phyloP scores from a whole-genome alignment of 2,888 invertebrate genomes.

The Sarcophaga rosellei region DNA sequence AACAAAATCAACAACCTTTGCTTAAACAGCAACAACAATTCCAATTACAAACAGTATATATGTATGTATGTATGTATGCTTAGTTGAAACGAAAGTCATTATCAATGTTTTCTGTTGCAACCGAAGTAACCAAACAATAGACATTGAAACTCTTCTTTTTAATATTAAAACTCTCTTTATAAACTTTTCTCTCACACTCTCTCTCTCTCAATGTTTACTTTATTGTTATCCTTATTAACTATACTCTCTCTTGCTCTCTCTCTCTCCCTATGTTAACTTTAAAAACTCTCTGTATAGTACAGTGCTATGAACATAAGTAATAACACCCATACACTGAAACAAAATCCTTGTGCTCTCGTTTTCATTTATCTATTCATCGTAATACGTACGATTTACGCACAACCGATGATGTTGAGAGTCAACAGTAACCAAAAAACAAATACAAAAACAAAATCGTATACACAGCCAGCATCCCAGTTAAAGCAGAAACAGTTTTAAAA shows the following conservation, averaged over 20 bases:
- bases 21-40: background rate
- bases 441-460: background rate
- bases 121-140: background rate
- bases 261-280: background rate
- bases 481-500: background rate
- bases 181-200: no score
- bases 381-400: background rate
- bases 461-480: background rate
- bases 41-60: background rate
- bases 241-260: background rate
- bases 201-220: background rate
- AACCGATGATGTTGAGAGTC: background rate
- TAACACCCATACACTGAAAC: background rate
- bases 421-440: background rate
- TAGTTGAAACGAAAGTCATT: conserved; percentile 48
- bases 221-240: background rate
- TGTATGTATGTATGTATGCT: background rate
- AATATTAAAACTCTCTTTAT: no score
- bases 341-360: background rate
- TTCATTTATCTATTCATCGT: background rate
- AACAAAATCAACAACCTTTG: conserved; percentile 31
- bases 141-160: background rate
- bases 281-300: background rate
- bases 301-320: background rate
- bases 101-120: conserved; percentile 31